A percentile compares a stretch with the other conserved stretches of the same genome.
These are phyloP conservation scores for Microtus montanus DNA, from an alignment of 2,113 vertebrate species.

Conservation along the genomic window DNA sequence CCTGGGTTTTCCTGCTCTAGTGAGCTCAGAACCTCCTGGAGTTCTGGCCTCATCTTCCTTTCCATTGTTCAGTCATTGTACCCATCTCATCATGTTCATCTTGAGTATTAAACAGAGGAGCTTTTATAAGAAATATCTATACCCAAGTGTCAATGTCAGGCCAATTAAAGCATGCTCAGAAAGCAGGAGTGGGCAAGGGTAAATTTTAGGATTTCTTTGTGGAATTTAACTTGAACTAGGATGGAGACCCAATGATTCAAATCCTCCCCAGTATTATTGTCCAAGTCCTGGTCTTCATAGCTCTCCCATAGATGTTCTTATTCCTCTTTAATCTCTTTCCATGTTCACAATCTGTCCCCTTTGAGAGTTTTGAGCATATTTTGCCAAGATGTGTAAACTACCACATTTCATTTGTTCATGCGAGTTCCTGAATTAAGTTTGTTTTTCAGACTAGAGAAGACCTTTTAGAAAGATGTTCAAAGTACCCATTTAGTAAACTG, in stretches of 20 bases:
- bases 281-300: background rate
- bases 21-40: background rate
- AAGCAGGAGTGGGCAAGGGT: accelerated
- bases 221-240: background rate
- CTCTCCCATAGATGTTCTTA: background rate
- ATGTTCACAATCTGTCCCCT: background rate
- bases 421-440: slow-evolving; percentile 26
- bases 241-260: background rate
- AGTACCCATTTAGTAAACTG: background rate
- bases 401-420: background rate
- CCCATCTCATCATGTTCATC: background rate
- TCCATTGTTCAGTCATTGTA: background rate
- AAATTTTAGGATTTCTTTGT: background rate
- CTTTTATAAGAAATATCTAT: background rate
- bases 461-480: background rate
- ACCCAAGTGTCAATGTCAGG: background rate
- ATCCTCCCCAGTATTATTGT: background rate
- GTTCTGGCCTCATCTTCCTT: background rate
- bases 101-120: background rate
- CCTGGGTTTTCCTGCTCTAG: background rate
- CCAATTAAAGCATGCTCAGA: background rate
- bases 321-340: background rate
- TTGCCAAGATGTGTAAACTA: background rate
- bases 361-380: background rate
- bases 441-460: background rate